These are phyloP conservation scores for Sminthurides bifidus DNA, from an alignment of 1,140 invertebrate genomes.

Conservation along the genomic window DNA sequence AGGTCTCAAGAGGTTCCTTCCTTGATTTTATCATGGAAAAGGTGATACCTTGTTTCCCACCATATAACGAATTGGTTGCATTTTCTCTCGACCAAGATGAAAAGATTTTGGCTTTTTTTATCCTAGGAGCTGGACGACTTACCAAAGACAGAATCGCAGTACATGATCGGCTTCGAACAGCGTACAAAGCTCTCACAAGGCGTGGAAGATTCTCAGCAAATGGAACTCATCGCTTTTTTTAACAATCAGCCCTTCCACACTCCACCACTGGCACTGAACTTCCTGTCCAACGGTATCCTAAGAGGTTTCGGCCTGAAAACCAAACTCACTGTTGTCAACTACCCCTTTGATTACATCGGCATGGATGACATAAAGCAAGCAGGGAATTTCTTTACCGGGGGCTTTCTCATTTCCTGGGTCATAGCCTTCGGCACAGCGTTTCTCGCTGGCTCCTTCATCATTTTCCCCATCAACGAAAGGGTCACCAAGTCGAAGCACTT, in stretches of 20 bases:
- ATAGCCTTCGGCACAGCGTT: conserved; percentile 41
- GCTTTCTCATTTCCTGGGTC: conserved; percentile 25
- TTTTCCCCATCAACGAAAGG: conserved; percentile 47
- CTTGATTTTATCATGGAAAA: background rate
- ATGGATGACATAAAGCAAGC: background rate
- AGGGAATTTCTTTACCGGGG: background rate
- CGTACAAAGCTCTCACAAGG: background rate
- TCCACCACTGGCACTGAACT: conserved; percentile 37
- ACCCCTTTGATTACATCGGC: conserved; percentile 43
- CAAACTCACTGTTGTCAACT: conserved; percentile 42
- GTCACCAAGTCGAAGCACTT: conserved; percentile 45
- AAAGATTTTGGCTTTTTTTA: background rate
- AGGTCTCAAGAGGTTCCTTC: background rate
- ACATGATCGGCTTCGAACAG: background rate
- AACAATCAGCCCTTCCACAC: conserved; percentile 43
- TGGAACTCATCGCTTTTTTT: conserved; percentile 35
- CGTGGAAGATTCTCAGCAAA: background rate
- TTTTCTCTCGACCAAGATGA: background rate
- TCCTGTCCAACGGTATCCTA: conserved; percentile 37
- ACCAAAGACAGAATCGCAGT: background rate
- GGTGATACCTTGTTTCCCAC: background rate
- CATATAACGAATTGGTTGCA: background rate
- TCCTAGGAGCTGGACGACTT: background rate
- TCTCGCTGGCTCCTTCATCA: conserved; percentile 46
- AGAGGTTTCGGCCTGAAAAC: conserved; percentile 36